Base-by-base conservation (phyloP, 1,140 invertebrate genomes). In the Diplogasteroides magnus region DNA sequence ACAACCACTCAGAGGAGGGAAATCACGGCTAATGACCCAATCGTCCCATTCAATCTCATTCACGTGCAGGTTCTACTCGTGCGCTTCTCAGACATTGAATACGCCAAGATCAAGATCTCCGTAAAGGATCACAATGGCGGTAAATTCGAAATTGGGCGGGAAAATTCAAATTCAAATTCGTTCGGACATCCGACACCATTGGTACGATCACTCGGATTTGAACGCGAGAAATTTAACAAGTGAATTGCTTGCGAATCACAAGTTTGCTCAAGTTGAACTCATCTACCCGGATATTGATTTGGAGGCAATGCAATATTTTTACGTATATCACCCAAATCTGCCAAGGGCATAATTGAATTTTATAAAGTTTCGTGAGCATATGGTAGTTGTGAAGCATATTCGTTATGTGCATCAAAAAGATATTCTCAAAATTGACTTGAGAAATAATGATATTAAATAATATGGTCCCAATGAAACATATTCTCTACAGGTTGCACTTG, bases 1-100 rank as follows among this genome's bases (percentile, higher is more conserved):
- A n/a, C n/a, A n/a, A n/a, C n/a, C n/a, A n/a, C n/a, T n/a, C n/a
- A n/a, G n/a, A n/a, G n/a, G n/a, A n/a, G n/a, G n/a, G n/a, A n/a
- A n/a, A n/a, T n/a, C n/a, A n/a, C n/a, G n/a, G n/a, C n/a, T n/a
- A n/a, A n/a, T n/a, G n/a, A n/a, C n/a, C n/a, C n/a, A n/a, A n/a
- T n/a, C n/a, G n/a, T n/a, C n/a, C n/a, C n/a, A n/a, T n/a, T n/a
- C n/a, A n/a, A n/a, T n/a, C n/a, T n/a, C n/a, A n/a, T n/a, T n/a
- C n/a, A n/a, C n/a, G n/a, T 48, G 6, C 37, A 48, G 37, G 82
- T 82, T 1, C 66, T 82, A 14, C 61, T 82, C 1, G 79, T 82
- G 15, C 69, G 80, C 14, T 82, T 82, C 65, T 79, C 77, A 1
- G 80, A 82, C 71, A 83, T 83, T 56, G 80, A 82, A 68, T 82